Evolutionary conservation across 1,140 invertebrate genomes (phyloP).

Genomic region (Cepaea nemoralis): DNA sequence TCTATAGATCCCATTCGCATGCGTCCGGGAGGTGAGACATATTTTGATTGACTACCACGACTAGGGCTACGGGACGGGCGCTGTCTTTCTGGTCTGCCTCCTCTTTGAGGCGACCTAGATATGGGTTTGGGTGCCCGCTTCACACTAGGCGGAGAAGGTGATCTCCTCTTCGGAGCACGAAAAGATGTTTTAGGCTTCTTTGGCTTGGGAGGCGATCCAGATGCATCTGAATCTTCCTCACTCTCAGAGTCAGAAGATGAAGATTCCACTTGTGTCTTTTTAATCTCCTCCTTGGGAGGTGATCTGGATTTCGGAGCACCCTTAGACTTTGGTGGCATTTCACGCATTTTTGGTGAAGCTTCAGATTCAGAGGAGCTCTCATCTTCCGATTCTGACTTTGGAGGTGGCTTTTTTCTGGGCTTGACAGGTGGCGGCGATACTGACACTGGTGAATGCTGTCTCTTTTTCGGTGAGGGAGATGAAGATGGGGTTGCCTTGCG

Average conservation of each 20-base stretch:
- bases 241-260: slow-evolving; percentile 39
- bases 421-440: slow-evolving; percentile 31
- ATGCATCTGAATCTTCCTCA: slow-evolving; percentile 31
- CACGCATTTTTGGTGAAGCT: slow-evolving; percentile 21
- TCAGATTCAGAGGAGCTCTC: slow-evolving; percentile 30
- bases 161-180: slow-evolving; percentile 19
- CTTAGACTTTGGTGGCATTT: not conserved
- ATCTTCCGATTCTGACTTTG: slow-evolving; percentile 29
- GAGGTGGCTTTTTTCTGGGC: slow-evolving; percentile 3
- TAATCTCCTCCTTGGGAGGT: slow-evolving; percentile 1
- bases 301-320: not conserved
- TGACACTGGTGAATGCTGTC: slow-evolving; percentile 21
- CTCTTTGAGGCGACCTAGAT: not conserved
- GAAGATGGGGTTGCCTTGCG: slow-evolving; percentile 3
- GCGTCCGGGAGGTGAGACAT: not conserved
- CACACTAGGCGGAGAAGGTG: slow-evolving; percentile 9
- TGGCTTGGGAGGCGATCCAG: slow-evolving; percentile 20
- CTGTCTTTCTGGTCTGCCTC: not conserved
- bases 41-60: not conserved
- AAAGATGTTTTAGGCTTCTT: slow-evolving; percentile 3
- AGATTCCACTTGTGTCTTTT: not conserved
- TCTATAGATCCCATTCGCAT: not conserved
- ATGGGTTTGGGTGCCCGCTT: not conserved
- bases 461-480: slow-evolving; percentile 25
- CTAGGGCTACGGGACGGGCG: not conserved